phyloP scores from a whole-genome alignment of 1,140 invertebrate genomes.

The Saccostrea echinata region DNA sequence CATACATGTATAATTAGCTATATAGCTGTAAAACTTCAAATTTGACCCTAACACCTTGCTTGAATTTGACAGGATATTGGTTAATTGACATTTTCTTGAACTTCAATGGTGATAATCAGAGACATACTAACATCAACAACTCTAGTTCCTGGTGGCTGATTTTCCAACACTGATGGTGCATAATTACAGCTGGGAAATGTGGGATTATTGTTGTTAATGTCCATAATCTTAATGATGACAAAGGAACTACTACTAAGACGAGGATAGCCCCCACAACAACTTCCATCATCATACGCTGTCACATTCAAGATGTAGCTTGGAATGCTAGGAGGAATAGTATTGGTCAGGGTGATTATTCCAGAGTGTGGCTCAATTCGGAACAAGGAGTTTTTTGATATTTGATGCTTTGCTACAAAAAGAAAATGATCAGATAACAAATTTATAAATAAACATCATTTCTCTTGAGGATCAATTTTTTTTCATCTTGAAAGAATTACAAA shows the following conservation, averaged over 20 bases:
- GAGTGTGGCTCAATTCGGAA: conserved; percentile 69
- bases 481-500: too few species aligned
- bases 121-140: conserved; percentile 63
- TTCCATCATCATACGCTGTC: conserved; percentile 72
- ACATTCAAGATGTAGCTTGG: conserved; percentile 68
- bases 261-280: conserved; percentile 67
- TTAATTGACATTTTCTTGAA: too few species aligned
- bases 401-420: conserved; percentile 34
- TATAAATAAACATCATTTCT: too few species aligned
- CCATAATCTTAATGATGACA: conserved; percentile 67
- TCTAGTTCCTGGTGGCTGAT: conserved; percentile 60
- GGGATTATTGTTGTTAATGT: conserved; percentile 73
- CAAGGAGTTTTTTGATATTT: conserved; percentile 52
- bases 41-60: too few species aligned
- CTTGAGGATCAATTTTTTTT: too few species aligned
- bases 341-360: conserved; percentile 65
- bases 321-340: conserved; percentile 57
- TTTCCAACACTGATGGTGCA: conserved; percentile 65
- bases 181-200: conserved; percentile 69
- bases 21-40: too few species aligned
- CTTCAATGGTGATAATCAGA: not conserved
- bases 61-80: too few species aligned
- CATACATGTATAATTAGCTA: too few species aligned
- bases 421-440: not conserved
- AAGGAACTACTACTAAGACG: conserved; percentile 58